Conservation (phyloP, 2,113 vertebrate genomes). For the Neolamprologus ventralis region DNA sequence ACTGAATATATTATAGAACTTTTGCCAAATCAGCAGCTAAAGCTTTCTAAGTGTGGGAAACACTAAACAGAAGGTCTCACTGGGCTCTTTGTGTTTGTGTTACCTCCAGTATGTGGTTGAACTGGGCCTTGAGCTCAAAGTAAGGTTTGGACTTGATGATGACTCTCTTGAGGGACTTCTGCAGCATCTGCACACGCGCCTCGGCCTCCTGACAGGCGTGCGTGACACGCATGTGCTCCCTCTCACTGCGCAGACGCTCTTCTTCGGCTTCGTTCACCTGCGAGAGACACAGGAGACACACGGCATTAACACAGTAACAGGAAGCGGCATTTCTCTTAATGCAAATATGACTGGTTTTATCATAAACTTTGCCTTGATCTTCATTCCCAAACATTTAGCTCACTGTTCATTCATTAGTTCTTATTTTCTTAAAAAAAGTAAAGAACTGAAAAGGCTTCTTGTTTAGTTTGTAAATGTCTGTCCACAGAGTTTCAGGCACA, state of each 20-base stretch:
- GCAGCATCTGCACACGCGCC: constrained; percentile 83
- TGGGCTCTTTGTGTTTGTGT: neutral
- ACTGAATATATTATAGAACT: neutral
- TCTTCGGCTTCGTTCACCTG: constrained; percentile 93
- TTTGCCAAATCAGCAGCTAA: neutral
- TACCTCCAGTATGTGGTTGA: constrained; percentile 92
- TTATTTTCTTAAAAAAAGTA: neutral
- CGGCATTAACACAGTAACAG: fast-evolving
- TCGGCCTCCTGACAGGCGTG: constrained; percentile 87
- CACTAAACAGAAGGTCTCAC: neutral
- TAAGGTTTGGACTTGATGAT: constrained; percentile 92
- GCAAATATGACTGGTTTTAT: neutral
- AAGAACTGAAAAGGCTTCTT: neutral
- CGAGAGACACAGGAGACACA: neutral
- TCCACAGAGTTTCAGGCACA: neutral
- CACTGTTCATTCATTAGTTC: neutral
- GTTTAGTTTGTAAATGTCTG: neutral
- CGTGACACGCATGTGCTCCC: constrained; percentile 88
- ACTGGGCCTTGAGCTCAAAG: constrained; percentile 91
- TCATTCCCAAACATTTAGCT: neutral
- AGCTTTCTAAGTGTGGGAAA: neutral
- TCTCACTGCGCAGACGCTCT: constrained; percentile 84
- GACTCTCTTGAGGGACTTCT: constrained; percentile 84
- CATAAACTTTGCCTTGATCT: neutral
- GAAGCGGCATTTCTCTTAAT: fast-evolving